A percentile compares a stretch with the other conserved stretches of the same genome.
phyloP scores from a whole-genome alignment of 2,888 invertebrate genomes.

The Hylaea fasciaria region DNA sequence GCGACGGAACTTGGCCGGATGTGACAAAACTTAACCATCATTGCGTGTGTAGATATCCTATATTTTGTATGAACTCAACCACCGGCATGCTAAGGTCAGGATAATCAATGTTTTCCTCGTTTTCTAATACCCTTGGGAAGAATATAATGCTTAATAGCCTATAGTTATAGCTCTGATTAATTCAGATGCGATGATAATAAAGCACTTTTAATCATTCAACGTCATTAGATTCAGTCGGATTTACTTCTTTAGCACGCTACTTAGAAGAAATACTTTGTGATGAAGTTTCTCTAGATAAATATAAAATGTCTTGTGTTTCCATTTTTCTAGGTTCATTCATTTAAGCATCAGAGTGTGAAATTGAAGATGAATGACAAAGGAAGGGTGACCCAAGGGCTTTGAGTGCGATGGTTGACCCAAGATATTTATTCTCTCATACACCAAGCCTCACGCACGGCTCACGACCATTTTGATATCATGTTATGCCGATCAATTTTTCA shows the following conservation, averaged over 20 bases:
- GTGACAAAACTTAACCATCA: constrained; percentile 29
- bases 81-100: constrained; percentile 54
- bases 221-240: not conserved
- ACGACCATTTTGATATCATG: too few relatives aligned
- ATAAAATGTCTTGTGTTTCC: too few relatives aligned
- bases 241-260: constrained; percentile 4
- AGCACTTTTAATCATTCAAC: not conserved
- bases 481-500: too few relatives aligned
- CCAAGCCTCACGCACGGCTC: too few relatives aligned
- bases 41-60: constrained; percentile 43
- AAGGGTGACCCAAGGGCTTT: too few relatives aligned
- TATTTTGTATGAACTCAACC: constrained; percentile 43
- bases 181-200: constrained; percentile 23
- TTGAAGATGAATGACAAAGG: too few relatives aligned
- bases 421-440: too few relatives aligned
- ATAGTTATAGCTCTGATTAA: constrained; percentile 14
- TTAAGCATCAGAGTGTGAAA: too few relatives aligned
- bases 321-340: too few relatives aligned
- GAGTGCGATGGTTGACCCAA: too few relatives aligned
- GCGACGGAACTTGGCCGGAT: constrained; percentile 20
- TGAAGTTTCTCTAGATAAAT: too few relatives aligned
- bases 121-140: constrained; percentile 67
- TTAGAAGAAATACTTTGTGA: too few relatives aligned
- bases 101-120: constrained; percentile 66
- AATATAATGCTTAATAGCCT: constrained; percentile 37